A percentile compares a stretch with the other conserved stretches of the same genome.
Conservation (phyloP, 2,888 invertebrate species). For the Gymnosoma rotundatum region DNA sequence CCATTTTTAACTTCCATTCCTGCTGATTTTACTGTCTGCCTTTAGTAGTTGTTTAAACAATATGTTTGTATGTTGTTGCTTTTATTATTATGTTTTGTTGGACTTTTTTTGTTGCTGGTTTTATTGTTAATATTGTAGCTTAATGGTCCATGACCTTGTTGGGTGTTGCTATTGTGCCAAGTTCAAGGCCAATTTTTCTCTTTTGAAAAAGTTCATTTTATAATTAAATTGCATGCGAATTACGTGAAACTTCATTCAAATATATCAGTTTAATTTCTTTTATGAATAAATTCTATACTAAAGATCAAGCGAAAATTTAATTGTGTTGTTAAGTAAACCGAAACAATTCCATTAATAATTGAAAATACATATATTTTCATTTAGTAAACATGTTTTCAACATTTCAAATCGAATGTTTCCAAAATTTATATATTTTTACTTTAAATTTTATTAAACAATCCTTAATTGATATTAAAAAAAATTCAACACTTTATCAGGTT, state of each 20-base stretch:
- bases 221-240: conserved; percentile 58
- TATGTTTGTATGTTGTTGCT: conserved; percentile 32
- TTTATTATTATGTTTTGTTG: conserved; percentile 54
- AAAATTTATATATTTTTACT: too few species aligned
- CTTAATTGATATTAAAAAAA: too few species aligned
- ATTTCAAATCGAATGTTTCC: too few species aligned
- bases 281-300: background rate
- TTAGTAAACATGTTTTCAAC: too few species aligned
- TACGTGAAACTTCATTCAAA: conserved; percentile 40
- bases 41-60: conserved; percentile 16
- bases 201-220: conserved; percentile 53
- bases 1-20: conserved; percentile 54
- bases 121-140: conserved; percentile 58
- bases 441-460: too few species aligned
- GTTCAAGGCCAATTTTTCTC: conserved; percentile 73
- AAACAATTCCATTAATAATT: background rate
- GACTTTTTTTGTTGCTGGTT: conserved; percentile 56
- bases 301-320: background rate
- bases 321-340: background rate
- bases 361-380: too few species aligned
- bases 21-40: conserved; percentile 58
- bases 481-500: too few species aligned
- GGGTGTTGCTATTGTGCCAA: conserved; percentile 70
- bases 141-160: conserved; percentile 73
- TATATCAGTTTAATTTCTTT: conserved; percentile 22